These are phyloP conservation scores for Corythoichthys intestinalis DNA, from an alignment of 2,113 vertebrate genomes.

Conservation along the genomic window DNA sequence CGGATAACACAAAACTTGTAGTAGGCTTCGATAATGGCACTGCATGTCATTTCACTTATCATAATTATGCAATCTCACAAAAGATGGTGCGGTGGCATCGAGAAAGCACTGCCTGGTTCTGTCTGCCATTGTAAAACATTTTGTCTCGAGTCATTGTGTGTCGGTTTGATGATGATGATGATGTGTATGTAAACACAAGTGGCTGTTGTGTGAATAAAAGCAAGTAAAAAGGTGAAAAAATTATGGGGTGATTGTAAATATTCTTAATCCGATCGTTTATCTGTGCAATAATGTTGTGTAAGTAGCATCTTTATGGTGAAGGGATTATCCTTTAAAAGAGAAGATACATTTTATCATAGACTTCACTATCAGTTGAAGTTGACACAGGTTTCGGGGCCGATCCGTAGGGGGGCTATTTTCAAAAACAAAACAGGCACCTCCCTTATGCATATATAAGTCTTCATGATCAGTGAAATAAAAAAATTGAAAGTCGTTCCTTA, in stretches of 20 bases:
- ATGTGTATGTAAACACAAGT: slow-evolving; percentile 56
- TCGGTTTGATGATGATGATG: slow-evolving; percentile 53
- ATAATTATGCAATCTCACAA: slow-evolving; percentile 62
- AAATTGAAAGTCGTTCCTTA: too few relatives aligned
- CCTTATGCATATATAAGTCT: too few relatives aligned
- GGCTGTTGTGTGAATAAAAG: slow-evolving; percentile 66
- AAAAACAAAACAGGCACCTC: too few relatives aligned
- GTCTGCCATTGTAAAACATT: slow-evolving; percentile 60
- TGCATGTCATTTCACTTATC: slow-evolving; percentile 72
- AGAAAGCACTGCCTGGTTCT: slow-evolving; percentile 59
- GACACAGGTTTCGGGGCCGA: too few relatives aligned
- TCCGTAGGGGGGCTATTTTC: too few relatives aligned
- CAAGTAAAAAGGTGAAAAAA: slow-evolving; percentile 67
- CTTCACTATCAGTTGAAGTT: too few relatives aligned
- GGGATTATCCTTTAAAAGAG: too few relatives aligned
- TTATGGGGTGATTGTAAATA: slow-evolving; percentile 17
- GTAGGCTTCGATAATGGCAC: slow-evolving; percentile 54
- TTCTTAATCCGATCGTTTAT: slow-evolving; percentile 2
- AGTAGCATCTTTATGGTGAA: too few relatives aligned
- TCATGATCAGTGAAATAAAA: too few relatives aligned
- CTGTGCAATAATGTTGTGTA: too few relatives aligned
- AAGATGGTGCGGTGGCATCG: slow-evolving; percentile 33
- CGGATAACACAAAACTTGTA: slow-evolving; percentile 46
- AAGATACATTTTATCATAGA: too few relatives aligned
- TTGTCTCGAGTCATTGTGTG: slow-evolving; percentile 60